Percentiles rank a stretch among this genome's conserved stretches.
Conservation (phyloP, 2,113 vertebrate genomes). For the Scopus umbretta region DNA sequence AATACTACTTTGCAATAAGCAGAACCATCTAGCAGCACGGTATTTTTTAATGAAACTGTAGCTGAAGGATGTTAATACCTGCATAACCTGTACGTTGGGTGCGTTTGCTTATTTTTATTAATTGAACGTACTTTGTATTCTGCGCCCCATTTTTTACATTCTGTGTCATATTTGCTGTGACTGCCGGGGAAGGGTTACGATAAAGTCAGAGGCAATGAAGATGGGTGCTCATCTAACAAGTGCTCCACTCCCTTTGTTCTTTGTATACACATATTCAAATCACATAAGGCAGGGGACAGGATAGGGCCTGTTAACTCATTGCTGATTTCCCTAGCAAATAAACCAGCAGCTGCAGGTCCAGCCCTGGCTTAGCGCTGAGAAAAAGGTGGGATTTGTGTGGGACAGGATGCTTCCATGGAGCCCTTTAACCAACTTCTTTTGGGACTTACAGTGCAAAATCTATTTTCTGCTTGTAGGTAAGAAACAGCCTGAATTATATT, state of each 20-base stretch:
- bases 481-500: not conserved
- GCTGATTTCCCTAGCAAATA: conserved; percentile 82
- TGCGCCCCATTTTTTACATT: conserved; percentile 31
- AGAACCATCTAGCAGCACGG: not conserved
- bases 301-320: conserved; percentile 73
- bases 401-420: conserved; percentile 75
- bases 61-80: not conserved
- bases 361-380: conserved; percentile 10
- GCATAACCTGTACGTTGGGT: not conserved
- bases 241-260: conserved; percentile 75
- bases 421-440: conserved; percentile 42
- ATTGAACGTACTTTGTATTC: conserved; percentile 13
- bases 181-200: not conserved
- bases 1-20: not conserved
- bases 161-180: conserved; percentile 35
- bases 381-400: conserved; percentile 43
- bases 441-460: conserved; percentile 62
- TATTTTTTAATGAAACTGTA: not conserved
- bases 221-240: conserved; percentile 71
- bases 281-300: conserved; percentile 70
- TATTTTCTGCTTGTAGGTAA: conserved; percentile 78
- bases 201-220: conserved; percentile 51
- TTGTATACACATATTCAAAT: conserved; percentile 83
- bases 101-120: not conserved
- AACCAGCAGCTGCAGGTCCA: conserved; percentile 72